These are phyloP conservation scores for Zosterops pallidus DNA, from an alignment of 2,113 vertebrate species.

Conservation along the genomic window DNA sequence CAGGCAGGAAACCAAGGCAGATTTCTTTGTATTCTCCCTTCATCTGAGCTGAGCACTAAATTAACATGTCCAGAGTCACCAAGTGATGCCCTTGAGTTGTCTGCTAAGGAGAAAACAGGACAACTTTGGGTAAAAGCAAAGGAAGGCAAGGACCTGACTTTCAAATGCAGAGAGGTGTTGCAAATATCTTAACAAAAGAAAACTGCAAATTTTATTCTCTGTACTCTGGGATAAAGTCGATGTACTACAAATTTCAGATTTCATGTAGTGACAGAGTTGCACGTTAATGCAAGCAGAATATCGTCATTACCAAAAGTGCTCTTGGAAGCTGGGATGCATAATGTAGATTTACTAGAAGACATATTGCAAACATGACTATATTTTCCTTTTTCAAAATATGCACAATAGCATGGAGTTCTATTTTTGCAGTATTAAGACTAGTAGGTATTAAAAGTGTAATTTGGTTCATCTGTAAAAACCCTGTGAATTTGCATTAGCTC, in stretches of 20 bases:
- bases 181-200: background rate
- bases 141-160: background rate
- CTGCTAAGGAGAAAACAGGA: conserved; percentile 13
- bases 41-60: conserved; percentile 17
- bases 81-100: background rate
- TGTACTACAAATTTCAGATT: background rate
- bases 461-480: background rate
- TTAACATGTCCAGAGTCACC: conserved; percentile 1
- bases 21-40: conserved; percentile 25
- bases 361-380: background rate
- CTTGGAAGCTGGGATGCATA: background rate
- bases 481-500: background rate
- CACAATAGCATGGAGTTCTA: background rate
- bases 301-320: background rate
- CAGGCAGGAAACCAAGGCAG: background rate
- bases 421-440: background rate
- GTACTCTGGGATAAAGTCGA: background rate
- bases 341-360: background rate
- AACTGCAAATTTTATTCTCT: background rate
- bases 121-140: conserved; percentile 16
- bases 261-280: background rate
- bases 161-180: background rate
- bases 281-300: background rate
- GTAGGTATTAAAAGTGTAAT: background rate
- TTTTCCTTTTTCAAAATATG: background rate